Base-by-base conservation (phyloP, 2,113 vertebrate species). In the Tylochromis polylepis region DNA sequence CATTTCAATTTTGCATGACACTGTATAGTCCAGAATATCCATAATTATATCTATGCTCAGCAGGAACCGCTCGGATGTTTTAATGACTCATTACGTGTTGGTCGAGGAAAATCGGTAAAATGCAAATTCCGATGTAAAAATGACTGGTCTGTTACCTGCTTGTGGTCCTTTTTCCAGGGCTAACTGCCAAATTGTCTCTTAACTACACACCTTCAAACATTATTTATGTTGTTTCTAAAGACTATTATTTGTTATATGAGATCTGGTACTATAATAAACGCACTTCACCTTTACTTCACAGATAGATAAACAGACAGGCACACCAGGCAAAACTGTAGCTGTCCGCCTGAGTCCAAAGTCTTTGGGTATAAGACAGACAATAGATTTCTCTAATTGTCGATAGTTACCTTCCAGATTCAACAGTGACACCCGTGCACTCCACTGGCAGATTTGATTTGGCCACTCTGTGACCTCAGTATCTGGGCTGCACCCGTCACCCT, bases 71-170 rank as follows among this genome's bases (percentile, higher is more conserved):
- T 81, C 49, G 1, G 81, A 81, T 49, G 85, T 72, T 80, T 2
- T 2, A 29, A 85, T 88, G 90, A 92, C 22, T 94, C 89, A 86
- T 86, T 55, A 36, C 1, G 8, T 82, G 43, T 56, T 80, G 59
- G 82, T 83, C 57, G 43, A 51, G 31, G 51, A 77, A 59, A 78
- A 70, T 9, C 8, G 4, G 83, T 60, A 78, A 43, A 70, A 88
- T 84, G 82, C 14, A 90, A 41, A 90, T 80, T 29, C n/a, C 10
- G 10, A 4, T 46, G 77, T 15, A 46, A 36, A 58, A 83, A 67
- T 51, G 11, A 72, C 70, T 58, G 38, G 49, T 36, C 58, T 79
- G 36, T 43, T 31, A 15, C 1, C 8, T n/a, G 38, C 2, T 7
- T 12, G 24, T 11, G 65, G 53, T 57, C 16, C 5, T 49, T 46